phyloP scores from a whole-genome alignment of 2,113 vertebrate species.

The Hiodon alosoides region DNA sequence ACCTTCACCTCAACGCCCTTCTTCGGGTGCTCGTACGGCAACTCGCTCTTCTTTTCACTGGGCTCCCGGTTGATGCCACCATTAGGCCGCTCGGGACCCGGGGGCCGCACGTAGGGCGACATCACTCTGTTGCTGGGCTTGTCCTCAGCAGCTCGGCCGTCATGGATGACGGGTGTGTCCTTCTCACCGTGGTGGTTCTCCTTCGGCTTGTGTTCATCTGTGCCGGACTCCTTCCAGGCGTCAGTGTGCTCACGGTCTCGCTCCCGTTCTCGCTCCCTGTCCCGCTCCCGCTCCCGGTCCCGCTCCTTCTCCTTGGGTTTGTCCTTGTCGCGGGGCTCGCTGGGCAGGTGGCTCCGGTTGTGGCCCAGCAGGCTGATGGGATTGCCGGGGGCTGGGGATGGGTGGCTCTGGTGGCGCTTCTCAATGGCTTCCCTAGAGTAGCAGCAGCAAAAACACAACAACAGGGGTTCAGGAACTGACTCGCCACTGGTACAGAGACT shows the following conservation, averaged over 20 bases:
- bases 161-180: slow-evolving; percentile 72
- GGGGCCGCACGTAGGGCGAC: slow-evolving; percentile 77
- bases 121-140: slow-evolving; percentile 75
- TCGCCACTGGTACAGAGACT: neutral
- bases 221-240: slow-evolving; percentile 75
- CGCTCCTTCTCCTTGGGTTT: slow-evolving; percentile 79
- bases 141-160: slow-evolving; percentile 73
- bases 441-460: slow-evolving; percentile 11
- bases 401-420: slow-evolving; percentile 85
- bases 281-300: slow-evolving; percentile 71
- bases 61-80: slow-evolving; percentile 74
- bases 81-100: slow-evolving; percentile 64
- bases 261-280: slow-evolving; percentile 67
- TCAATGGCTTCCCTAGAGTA: slow-evolving; percentile 77
- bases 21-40: slow-evolving; percentile 76
- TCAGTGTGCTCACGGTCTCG: slow-evolving; percentile 76
- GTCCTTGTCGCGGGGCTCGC: slow-evolving; percentile 83
- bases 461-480: neutral
- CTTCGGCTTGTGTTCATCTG: slow-evolving; percentile 88
- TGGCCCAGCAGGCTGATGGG: slow-evolving; percentile 77
- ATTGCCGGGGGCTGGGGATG: slow-evolving; percentile 77
- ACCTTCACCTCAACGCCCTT: slow-evolving; percentile 87
- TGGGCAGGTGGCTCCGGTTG: slow-evolving; percentile 66
- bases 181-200: slow-evolving; percentile 80
- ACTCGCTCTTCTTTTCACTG: slow-evolving; percentile 76